These are phyloP conservation scores for Notolabrus celidotus DNA, from an alignment of 2,797 vertebrate species.

Conservation along the genomic window DNA sequence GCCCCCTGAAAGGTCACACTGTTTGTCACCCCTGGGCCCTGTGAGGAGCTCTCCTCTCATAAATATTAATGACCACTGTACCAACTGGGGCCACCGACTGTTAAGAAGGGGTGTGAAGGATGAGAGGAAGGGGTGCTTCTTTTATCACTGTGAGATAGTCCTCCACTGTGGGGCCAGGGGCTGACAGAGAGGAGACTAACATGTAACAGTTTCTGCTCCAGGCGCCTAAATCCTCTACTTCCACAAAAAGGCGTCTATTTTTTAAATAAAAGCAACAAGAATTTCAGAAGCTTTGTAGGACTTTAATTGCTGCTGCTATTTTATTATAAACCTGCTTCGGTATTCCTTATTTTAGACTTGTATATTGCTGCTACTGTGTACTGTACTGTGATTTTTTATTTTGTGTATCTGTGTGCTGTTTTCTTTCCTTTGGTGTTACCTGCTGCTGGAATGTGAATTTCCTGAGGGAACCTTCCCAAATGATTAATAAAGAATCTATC, in stretches of 20 bases:
- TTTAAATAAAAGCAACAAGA: neutral
- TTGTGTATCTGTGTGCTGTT: too few species aligned
- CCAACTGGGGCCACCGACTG: constrained; percentile 57
- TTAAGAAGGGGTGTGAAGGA: constrained; percentile 55
- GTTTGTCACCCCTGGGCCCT: constrained; percentile 72
- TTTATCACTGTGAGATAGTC: constrained; percentile 45
- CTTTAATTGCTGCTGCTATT: too few species aligned
- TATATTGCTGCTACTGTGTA: too few species aligned
- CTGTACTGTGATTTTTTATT: too few species aligned
- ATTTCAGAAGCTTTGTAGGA: too few species aligned
- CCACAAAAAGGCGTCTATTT: neutral
- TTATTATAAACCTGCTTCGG: too few species aligned
- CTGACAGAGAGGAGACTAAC: constrained; percentile 34
- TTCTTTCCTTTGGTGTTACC: too few species aligned
- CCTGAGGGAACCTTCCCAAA: too few species aligned
- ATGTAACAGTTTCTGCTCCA: constrained; percentile 37
- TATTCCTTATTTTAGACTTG: too few species aligned
- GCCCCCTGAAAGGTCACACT: constrained; percentile 76
- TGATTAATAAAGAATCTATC: too few species aligned
- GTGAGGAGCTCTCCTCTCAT: constrained; percentile 63
- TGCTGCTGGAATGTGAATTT: too few species aligned
- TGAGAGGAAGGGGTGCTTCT: constrained; percentile 18
- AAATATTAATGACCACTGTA: constrained; percentile 77
- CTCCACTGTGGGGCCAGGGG: constrained; percentile 30
- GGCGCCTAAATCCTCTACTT: constrained; percentile 50